Evolutionary conservation across 2,888 invertebrate species (phyloP).

Genomic region (Aleiodes testaceus): DNA sequence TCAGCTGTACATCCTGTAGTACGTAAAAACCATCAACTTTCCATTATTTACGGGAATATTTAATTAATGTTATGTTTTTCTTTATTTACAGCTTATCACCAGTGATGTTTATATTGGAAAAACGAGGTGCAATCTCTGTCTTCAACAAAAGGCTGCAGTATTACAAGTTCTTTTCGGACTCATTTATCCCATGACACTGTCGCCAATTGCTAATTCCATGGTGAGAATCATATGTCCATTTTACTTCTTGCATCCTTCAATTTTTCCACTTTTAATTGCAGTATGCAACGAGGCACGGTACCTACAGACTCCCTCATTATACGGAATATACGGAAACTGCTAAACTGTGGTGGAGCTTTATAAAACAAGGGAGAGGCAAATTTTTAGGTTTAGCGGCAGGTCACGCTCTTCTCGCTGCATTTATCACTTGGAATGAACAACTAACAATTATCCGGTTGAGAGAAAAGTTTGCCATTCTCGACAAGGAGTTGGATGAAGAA

Average conservation of each 20-base stretch:
- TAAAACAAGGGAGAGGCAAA: slow-evolving; percentile 75
- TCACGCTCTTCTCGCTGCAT: slow-evolving; percentile 76
- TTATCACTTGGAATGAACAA: slow-evolving; percentile 79
- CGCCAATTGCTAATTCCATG: slow-evolving; percentile 77
- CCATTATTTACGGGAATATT: background rate
- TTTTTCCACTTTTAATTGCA: slow-evolving; percentile 75
- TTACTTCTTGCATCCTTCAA: too few species aligned
- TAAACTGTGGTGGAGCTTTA: slow-evolving; percentile 74
- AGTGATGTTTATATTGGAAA: slow-evolving; percentile 76
- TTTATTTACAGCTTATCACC: slow-evolving; percentile 75
- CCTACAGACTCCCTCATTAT: slow-evolving; percentile 80
- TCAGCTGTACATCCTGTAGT: slow-evolving; percentile 77
- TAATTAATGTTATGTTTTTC: slow-evolving; percentile 26
- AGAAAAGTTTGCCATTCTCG: slow-evolving; percentile 1
- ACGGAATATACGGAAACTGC: slow-evolving; percentile 76
- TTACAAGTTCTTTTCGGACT: slow-evolving; percentile 76
- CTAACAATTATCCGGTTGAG: slow-evolving; percentile 47
- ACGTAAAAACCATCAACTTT: slow-evolving; percentile 51
- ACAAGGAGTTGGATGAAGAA: background rate
- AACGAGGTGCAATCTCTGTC: slow-evolving; percentile 78
- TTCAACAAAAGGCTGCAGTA: slow-evolving; percentile 77
- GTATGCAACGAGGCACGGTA: slow-evolving; percentile 77
- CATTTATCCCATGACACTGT: slow-evolving; percentile 78
- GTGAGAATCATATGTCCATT: too few species aligned
- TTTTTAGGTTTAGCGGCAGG: slow-evolving; percentile 73